These are phyloP conservation scores for Ametastegia equiseti DNA, from an alignment of 2,888 invertebrate genomes.

Conservation along the genomic window DNA sequence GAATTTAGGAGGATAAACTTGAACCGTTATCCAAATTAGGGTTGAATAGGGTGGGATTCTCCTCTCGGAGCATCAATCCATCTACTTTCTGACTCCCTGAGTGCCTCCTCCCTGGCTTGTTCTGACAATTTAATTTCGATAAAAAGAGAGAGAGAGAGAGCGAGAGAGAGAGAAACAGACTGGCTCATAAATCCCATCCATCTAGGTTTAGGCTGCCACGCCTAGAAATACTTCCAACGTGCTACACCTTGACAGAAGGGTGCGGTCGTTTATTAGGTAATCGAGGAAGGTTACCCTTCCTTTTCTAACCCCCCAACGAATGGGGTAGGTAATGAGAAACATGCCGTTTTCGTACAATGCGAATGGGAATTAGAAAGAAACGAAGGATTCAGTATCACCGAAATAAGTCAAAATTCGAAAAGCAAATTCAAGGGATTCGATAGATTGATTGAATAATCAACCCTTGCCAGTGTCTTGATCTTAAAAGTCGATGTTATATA, in stretches of 20 bases:
- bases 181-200: slow-evolving; percentile 44
- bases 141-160: slow-evolving; percentile 14
- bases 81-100: slow-evolving; percentile 25
- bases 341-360: not conserved
- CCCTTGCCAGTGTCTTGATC: not conserved
- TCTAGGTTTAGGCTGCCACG: slow-evolving; percentile 45
- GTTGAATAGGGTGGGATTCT: not conserved
- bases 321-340: not conserved
- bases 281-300: slow-evolving; percentile 19
- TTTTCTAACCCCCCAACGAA: not conserved
- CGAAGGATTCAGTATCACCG: not conserved
- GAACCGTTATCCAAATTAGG: slow-evolving; percentile 32
- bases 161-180: not conserved
- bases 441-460: not conserved
- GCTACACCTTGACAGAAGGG: slow-evolving; percentile 41
- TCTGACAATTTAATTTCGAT: slow-evolving; percentile 46
- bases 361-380: not conserved
- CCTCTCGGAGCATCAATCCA: slow-evolving; percentile 29
- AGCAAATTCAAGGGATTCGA: not conserved
- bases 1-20: slow-evolving; percentile 22
- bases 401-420: not conserved
- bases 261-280: slow-evolving; percentile 43
- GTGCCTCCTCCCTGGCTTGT: not conserved
- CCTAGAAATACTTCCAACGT: slow-evolving; percentile 45
- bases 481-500: not conserved